Percentiles rank a stretch among this genome's conserved stretches.
phyloP scores from a whole-genome alignment of 1,140 invertebrate species.

The Drosophila pseudoobscura region DNA sequence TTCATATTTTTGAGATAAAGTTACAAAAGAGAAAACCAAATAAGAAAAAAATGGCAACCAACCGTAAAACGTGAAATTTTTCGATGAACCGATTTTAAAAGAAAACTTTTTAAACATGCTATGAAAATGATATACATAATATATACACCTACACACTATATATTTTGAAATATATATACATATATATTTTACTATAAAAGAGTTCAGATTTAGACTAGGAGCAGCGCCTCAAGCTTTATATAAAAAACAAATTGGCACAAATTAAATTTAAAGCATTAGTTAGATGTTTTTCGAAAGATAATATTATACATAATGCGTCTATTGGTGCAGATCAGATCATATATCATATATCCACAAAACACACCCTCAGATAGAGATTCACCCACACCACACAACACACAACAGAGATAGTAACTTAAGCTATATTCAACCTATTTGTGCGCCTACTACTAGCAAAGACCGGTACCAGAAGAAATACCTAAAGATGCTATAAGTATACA shows the following conservation, averaged over 20 bases:
- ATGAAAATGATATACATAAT: slow-evolving; percentile 21
- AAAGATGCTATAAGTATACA: slow-evolving; percentile 64
- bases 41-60: neutral
- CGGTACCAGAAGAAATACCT: slow-evolving; percentile 43
- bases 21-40: slow-evolving; percentile 32
- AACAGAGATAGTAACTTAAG: slow-evolving; percentile 1
- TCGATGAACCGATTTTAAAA: slow-evolving; percentile 63
- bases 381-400: neutral
- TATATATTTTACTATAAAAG: slow-evolving; percentile 66
- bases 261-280: slow-evolving; percentile 38
- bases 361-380: slow-evolving; percentile 7
- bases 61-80: slow-evolving; percentile 56
- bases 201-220: slow-evolving; percentile 38
- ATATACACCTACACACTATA: slow-evolving; percentile 31
- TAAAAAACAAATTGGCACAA: slow-evolving; percentile 44
- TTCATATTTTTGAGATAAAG: slow-evolving; percentile 72
- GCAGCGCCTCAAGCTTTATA: slow-evolving; percentile 65
- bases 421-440: slow-evolving; percentile 38
- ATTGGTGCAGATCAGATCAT: slow-evolving; percentile 17
- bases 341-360: no score
- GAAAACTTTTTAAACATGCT: slow-evolving; percentile 47
- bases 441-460: slow-evolving; percentile 51
- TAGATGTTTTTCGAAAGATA: slow-evolving; percentile 34
- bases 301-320: slow-evolving; percentile 26
- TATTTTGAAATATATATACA: slow-evolving; percentile 26